Evolutionary conservation across 2,888 invertebrate species (phyloP), one percentile per base, ranked within the genome.

Genomic region (Chalcosyrphus nemorum): DNA sequence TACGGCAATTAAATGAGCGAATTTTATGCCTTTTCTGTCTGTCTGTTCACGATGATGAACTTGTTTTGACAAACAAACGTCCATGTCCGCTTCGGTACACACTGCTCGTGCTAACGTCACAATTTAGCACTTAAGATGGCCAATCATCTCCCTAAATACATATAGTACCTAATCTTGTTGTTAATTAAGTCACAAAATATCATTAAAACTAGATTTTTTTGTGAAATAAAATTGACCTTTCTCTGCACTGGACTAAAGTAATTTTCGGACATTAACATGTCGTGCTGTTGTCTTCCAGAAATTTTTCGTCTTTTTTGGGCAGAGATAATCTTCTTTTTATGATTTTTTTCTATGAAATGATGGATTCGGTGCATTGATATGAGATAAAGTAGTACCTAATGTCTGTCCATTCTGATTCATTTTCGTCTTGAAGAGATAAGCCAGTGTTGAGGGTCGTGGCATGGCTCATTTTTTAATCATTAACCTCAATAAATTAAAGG

Each of bases 401-500:
- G 50, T 0, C 6, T 50, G 15, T n/a, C n/a, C n/a, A n/a, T 24
- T 56, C 3, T 54, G 19, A 27, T 68, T 41, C n/a, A 35, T 71
- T 15, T 21, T 54, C 50, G 47, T 50, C 47, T 13, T 9, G 21
- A 13, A 13, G 19, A n/a, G 74, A 63, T 63, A 72, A 74, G 35
- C n/a, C n/a, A 35, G 47, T 38, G 9, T 3, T 13, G n/a, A 2
- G 32, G 71, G 63, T 65, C 63, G 11, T 17, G 47, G 56, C 29
- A 56, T 63, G 71, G 47, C 56, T 63, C 32, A 63, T 45, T 32
- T 41, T 65, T 50, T 78, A 63, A 78, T 78, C 71, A 63, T 57
- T 71, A 32, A 19, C 21, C 57, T 47, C 1, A 63, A 63, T 54
- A 65, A 71, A 71, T 78, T 78, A 65, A 78, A 78, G 77, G 77